phyloP scores from a whole-genome alignment of 2,113 vertebrate species.

The Trogon melanurus region DNA sequence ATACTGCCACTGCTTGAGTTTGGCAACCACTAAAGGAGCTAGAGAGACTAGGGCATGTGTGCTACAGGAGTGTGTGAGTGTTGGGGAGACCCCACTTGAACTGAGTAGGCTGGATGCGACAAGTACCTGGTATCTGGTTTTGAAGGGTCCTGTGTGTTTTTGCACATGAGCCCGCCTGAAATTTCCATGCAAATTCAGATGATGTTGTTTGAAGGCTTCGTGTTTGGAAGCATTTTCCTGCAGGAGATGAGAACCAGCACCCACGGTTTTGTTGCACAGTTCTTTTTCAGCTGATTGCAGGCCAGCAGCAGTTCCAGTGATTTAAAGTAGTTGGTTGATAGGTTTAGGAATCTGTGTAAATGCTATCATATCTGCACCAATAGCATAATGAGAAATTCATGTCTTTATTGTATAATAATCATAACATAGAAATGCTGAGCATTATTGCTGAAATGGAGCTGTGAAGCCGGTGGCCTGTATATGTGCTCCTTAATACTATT shows the following conservation, averaged over 20 bases:
- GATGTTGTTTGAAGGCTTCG: not conserved
- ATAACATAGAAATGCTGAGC: not conserved
- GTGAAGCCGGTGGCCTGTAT: not conserved
- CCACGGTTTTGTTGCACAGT: not conserved
- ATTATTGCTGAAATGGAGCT: not conserved
- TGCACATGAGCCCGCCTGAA: not conserved
- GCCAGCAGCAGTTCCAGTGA: not conserved
- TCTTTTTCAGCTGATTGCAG: not conserved
- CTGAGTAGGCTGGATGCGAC: not conserved
- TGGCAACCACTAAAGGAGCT: not conserved
- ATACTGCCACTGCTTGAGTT: not conserved
- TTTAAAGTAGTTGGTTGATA: conserved; percentile 21
- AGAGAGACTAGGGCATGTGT: not conserved
- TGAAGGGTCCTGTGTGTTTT: not conserved
- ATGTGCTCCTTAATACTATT: not conserved
- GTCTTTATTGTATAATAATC: conserved; percentile 41
- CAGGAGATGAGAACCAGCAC: not conserved
- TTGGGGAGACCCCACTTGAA: too few species aligned
- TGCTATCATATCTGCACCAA: not conserved
- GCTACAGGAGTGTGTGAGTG: not conserved
- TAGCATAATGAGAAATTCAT: conserved; percentile 1
- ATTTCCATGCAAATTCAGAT: not conserved
- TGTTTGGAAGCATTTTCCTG: not conserved
- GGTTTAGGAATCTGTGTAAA: conserved; percentile 29
- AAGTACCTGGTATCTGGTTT: not conserved